Evolutionary conservation across 2,888 invertebrate genomes (phyloP), one percentile per base, ranked within the genome.

Genomic region (Flexamia atlantica): DNA sequence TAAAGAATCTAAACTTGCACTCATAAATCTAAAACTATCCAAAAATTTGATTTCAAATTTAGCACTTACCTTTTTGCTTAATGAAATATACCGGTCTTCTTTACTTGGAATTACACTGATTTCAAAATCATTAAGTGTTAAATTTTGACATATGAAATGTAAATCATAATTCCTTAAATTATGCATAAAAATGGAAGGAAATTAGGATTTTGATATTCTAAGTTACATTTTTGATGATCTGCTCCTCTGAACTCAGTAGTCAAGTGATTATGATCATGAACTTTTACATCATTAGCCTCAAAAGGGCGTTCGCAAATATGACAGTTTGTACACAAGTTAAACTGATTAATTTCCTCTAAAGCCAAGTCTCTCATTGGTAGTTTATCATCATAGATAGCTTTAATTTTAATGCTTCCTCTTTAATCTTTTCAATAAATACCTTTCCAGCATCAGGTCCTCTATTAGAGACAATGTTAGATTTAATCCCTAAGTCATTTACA

Each of bases 1-100:
- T 25, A 83, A 14, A 9, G 23, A 42, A 32, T 83, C 83, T 20
- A 83, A 57, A 23, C 76, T 76, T 25, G 32, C 20, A 17, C 23
- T 14, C 57, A 83, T 83, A 46, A 83, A 83, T 0, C 42, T n/a
- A 7, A 42, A 79, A 0, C 28, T 25, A 46, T 83, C 83, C 20
- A 83, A 30, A 60, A 83, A 83, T 42, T 64, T 83, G 1, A 72
- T 20, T 2, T 72, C 72, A 40, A 40, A 9, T 1, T 20, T 40
- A 5, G n/a, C 17, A 20, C 7, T 20, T 4, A 72, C 42, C 3
- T 36, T n/a, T 40, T 23, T 23, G 4, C 7, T 14, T 30, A 30
- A 30, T 2, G 72, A 72, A 42, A 72, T 72, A 40, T 72, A 72
- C 4, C 20, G 7, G 20, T 72, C 72, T 40, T 72, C 42, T 20